These are phyloP conservation scores for Agrypnus murinus DNA, from an alignment of 2,888 invertebrate genomes.

Conservation along the genomic window DNA sequence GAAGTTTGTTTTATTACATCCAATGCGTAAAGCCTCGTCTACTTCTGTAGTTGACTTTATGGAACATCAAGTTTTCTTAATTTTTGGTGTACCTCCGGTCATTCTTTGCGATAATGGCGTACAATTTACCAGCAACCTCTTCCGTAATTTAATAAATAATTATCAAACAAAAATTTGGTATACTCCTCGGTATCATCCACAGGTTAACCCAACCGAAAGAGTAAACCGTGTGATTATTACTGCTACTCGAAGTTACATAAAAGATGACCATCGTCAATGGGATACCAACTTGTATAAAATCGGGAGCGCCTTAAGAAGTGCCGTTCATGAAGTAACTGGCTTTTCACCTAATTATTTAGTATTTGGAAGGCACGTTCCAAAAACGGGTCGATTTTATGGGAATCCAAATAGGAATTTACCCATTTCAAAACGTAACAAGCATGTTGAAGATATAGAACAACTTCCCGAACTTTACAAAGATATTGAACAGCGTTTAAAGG, in stretches of 20 bases:
- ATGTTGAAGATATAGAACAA: background rate
- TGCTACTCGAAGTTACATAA: background rate
- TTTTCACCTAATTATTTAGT: background rate
- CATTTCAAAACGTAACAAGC: background rate
- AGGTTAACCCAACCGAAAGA: background rate
- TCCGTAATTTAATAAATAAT: constrained; percentile 21
- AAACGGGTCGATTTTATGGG: background rate
- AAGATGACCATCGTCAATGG: background rate
- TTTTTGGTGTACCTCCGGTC: constrained; percentile 24
- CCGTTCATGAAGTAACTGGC: background rate
- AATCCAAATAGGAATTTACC: background rate
- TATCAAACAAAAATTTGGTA: constrained; percentile 26
- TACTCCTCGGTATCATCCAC: constrained; percentile 1
- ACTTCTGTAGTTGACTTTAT: background rate
- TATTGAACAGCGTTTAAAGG: background rate
- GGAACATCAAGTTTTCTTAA: constrained; percentile 18
- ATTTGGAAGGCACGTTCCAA: background rate
- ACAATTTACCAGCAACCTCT: constrained; percentile 27
- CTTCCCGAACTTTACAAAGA: background rate
- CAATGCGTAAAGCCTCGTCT: constrained; percentile 9
- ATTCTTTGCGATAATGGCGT: constrained; percentile 32
- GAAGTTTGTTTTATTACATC: background rate
- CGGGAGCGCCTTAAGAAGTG: background rate
- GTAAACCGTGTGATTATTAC: background rate
- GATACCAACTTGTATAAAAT: background rate